Base-by-base conservation (phyloP, 2,888 invertebrate species). In the Nemurella pictetii region DNA sequence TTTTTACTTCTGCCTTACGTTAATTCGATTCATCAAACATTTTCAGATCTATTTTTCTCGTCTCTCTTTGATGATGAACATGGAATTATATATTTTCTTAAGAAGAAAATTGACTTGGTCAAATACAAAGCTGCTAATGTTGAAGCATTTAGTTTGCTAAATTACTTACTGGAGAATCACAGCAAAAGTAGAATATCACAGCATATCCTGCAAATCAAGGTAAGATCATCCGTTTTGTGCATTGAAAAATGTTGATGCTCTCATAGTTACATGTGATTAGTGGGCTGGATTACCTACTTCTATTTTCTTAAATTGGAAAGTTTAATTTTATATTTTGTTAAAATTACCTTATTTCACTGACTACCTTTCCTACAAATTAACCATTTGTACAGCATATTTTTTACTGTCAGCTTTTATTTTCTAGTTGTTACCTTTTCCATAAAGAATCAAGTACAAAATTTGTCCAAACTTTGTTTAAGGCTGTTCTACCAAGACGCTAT, bases 111-210 rank as follows among this genome's bases (percentile, higher is more conserved):
- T 0, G 85, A 85, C 25, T 84, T 85, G 9, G 88, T 88, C 73
- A 73, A 85, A 0, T 88, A 88, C 32, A 87, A 87, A 83, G 87
- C 87, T 25, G 85, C 87, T n/a, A 88, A 88, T 83, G 86, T 85
- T 20, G 87, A 86, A n/a, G 86, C 88, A 72, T 87, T 89, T 30
- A 85, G 85, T 29, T 80, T 89, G n/a, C 88, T 88, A 85, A 84
- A 85, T 35, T 87, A 87, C 77, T 74, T 88, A 15, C 81, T 88
- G 5, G 80, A 87, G 80, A 83, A 87, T 20, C 2, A 2, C 20
- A 85, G 87, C 83, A 80, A 82, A 0, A 29, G 28, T 0, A 86
- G 85, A 7, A 35, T 87, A 12, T 85, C 83, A 0, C 83, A 84
- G 0, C 88, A 88, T 78, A 83, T 86, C 0, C 72, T 83, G 0